Base-by-base conservation (phyloP, 2,113 vertebrate genomes). In the Actenoides lindsayi region DNA sequence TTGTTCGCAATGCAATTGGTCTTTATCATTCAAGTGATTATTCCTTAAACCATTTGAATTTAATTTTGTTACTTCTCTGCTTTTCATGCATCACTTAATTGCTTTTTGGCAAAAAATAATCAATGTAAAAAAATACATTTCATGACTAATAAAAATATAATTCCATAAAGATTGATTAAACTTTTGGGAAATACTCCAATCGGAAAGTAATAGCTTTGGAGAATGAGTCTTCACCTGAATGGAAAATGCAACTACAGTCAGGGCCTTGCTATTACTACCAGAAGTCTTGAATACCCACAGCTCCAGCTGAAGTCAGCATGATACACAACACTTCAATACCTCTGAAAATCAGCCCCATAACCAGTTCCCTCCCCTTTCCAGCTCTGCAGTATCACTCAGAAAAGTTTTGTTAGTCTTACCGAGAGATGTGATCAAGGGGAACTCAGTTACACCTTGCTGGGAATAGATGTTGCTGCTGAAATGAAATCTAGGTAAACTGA, bases 21-120 rank as follows among this genome's bases (percentile, higher is more conserved):
- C 63, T 80, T 96, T 91, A 77, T 60, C 96, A 80, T 94, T 97
- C 33, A 96, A 87, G 94, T 80, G 19, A 80, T 67, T 56, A 63
- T 80, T 70, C 23, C 62, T 95, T 60, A 93, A 68, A 63, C 53
- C 30, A 50, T 88, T 96, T 81, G 37, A 76, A 92, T 90, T 91
- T 93, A 90, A 93, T 96, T 80, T 95, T 78, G 87, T 92, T 97
- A 93, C 77, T 90, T 69, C 16, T 62, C 89, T 96, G 65, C 54
- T 60, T 95, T 96, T 94, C 65, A 87, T 94, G 44, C 69, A 90
- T 95, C 67, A 93, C 60, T 14, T 89, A 91, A 94, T 89, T 7
- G 5, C 42, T 94, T 93, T 96, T 75, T 39, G 70, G 57, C 94
- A 70, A 56, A 71, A 95, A 97, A 96, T 48, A 83, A 90, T 92